phyloP scores from a whole-genome alignment of 2,888 invertebrate species.

The Tenthredo distinguenda region DNA sequence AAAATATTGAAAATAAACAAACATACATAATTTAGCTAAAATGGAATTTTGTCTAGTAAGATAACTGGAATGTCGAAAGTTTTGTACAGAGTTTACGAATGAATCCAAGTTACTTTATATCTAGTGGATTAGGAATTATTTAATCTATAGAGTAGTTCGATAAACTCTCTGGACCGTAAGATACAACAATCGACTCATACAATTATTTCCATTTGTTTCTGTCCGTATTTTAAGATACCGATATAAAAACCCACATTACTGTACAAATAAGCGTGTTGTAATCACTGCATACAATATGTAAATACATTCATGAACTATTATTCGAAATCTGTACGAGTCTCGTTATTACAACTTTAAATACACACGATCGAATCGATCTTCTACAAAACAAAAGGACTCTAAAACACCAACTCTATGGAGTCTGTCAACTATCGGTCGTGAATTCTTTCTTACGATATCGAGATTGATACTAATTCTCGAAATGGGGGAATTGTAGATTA shows the following conservation, averaged over 20 bases:
- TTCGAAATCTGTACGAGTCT: not conserved
- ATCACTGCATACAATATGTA: not conserved
- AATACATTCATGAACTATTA: not conserved
- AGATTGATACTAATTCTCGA: not conserved
- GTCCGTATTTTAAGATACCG: not conserved
- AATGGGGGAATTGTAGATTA: not conserved
- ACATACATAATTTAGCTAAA: not conserved
- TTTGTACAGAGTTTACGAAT: conserved; percentile 8
- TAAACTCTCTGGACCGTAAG: not conserved
- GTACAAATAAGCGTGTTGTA: not conserved
- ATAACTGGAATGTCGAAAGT: not conserved
- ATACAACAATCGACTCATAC: not conserved
- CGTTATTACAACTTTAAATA: not conserved
- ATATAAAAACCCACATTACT: not conserved
- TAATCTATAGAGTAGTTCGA: not conserved
- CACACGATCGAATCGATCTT: not conserved
- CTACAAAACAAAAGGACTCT: not conserved
- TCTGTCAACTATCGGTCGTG: not conserved
- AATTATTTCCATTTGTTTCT: not conserved
- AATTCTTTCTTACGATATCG: not conserved
- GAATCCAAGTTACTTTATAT: not conserved
- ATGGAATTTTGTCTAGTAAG: not conserved
- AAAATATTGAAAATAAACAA: not conserved
- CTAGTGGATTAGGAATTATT: not conserved
- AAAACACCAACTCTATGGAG: not conserved